These are phyloP conservation scores for Ophioninae sp. DNA, from an alignment of 2,888 invertebrate genomes.

Conservation along the genomic window DNA sequence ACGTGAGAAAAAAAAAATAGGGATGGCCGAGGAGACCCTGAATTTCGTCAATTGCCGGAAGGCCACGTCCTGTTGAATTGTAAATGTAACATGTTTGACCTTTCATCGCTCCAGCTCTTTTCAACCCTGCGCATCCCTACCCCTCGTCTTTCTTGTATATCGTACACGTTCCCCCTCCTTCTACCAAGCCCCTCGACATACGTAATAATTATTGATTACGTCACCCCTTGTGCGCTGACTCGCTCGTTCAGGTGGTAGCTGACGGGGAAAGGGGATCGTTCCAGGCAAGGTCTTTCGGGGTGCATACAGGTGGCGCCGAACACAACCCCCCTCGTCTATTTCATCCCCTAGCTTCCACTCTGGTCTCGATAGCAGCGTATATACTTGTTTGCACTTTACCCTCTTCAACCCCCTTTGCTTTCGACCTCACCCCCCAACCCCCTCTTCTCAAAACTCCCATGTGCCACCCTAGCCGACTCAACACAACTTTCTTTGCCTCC, in stretches of 20 bases:
- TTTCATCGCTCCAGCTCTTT: constrained; percentile 38
- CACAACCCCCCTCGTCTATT: constrained; percentile 30
- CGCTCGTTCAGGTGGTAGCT: constrained; percentile 26
- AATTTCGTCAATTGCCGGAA: background rate
- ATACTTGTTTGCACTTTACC: constrained; percentile 47
- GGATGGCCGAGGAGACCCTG: background rate
- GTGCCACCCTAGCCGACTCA: constrained; percentile 34
- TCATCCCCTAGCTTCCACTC: constrained; percentile 2
- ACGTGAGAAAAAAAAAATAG: background rate
- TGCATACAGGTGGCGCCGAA: constrained; percentile 63
- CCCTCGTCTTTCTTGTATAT: constrained; percentile 16
- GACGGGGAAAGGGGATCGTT: background rate
- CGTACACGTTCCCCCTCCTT: background rate
- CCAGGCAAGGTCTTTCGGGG: constrained; percentile 60
- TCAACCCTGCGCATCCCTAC: constrained; percentile 51
- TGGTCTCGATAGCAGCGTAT: constrained; percentile 42
- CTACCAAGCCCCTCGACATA: constrained; percentile 49
- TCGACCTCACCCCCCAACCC: too few relatives aligned
- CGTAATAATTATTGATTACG: constrained; percentile 65
- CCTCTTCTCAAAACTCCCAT: background rate
- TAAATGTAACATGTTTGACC: constrained; percentile 59
- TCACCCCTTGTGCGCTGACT: constrained; percentile 55
- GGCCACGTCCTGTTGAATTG: constrained; percentile 41
- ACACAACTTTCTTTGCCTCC: constrained; percentile 17
- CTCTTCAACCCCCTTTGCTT: constrained; percentile 52